Conservation (phyloP, 2,797 vertebrate species). For the Manis pentadactyla region DNA sequence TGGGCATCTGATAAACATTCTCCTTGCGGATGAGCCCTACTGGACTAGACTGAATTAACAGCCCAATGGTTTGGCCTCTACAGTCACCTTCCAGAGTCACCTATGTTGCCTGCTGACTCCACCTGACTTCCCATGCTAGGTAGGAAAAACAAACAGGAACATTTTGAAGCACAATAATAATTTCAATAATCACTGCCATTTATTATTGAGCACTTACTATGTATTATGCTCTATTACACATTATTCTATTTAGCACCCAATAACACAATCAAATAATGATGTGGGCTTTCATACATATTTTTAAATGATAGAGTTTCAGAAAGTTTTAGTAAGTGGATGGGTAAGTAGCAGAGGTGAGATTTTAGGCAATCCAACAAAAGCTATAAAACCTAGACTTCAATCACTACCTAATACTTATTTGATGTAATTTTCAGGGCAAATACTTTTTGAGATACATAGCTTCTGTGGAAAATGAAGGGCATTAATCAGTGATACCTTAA, state of each 20-base stretch:
- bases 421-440: not conserved
- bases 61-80: not conserved
- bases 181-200: not conserved
- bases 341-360: not conserved
- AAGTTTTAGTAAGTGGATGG: not conserved
- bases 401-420: not conserved
- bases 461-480: not conserved
- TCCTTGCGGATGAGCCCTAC: not conserved
- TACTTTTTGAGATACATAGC: not conserved
- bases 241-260: not conserved
- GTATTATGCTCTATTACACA: no score
- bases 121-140: not conserved
- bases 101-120: not conserved
- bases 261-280: not conserved
- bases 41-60: not conserved
- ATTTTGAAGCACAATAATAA: not conserved
- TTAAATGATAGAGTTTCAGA: not conserved
- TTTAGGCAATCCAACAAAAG: not conserved
- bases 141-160: not conserved
- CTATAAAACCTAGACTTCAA: not conserved
- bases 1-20: not conserved
- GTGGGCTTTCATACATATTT: not conserved
- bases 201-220: not conserved
- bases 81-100: not conserved
- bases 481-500: no score